phyloP scores from a whole-genome alignment of 2,888 invertebrate genomes.

The Deroplatys truncata region DNA sequence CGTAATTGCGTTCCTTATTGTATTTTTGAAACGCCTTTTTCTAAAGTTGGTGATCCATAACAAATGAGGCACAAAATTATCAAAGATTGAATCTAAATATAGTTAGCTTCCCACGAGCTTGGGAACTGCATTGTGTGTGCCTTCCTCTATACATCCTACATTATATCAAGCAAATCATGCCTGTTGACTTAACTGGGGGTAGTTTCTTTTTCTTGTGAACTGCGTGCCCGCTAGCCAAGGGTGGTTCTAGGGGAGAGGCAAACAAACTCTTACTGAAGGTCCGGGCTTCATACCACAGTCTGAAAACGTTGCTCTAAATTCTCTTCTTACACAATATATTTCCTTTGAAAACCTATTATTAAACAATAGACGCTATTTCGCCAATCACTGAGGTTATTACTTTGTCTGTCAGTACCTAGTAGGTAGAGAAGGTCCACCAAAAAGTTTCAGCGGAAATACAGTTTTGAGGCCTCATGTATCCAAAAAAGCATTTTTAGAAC shows the following conservation, averaged over 20 bases:
- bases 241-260: not conserved
- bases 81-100: not conserved
- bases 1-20: not conserved
- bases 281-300: not conserved
- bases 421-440: too few species aligned
- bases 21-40: not conserved
- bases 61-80: not conserved
- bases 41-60: not conserved
- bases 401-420: too few species aligned
- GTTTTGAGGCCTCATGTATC: too few species aligned
- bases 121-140: not conserved
- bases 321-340: too few species aligned
- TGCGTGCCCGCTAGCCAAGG: not conserved
- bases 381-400: too few species aligned
- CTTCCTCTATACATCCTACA: too few species aligned
- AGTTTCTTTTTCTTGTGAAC: constrained; percentile 9
- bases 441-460: too few species aligned
- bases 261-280: not conserved
- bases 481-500: too few species aligned
- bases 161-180: constrained; percentile 6
- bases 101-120: not conserved
- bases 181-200: constrained; percentile 22
- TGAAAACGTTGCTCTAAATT: not conserved
- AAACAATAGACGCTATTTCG: too few species aligned
- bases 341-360: too few species aligned